Evolutionary conservation across 1,140 invertebrate species (phyloP), one percentile per base, ranked within the genome.

Genomic region (Gonatopus flavifemur): DNA sequence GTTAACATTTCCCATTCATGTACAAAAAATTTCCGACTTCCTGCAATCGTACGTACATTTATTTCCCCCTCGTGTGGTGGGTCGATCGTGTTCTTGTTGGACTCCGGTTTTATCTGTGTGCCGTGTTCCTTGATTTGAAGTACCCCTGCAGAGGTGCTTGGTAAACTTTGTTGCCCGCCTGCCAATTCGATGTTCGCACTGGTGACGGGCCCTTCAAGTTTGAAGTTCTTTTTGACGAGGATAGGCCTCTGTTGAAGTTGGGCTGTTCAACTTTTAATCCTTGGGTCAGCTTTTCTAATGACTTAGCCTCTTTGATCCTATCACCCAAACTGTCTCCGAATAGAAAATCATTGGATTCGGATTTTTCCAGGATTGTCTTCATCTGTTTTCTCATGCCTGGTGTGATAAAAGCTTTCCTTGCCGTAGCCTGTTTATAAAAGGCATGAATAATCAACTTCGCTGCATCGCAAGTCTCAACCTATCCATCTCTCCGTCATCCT

Each of bases 321-420:
- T 28, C 25, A 7, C 25, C 25, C 12, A 28, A 28, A 7, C 12
- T 28, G 6, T 28, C 25, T 28, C 25, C 25, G 12, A 28, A 28
- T 12, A 28, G 25, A 28, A 7, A 12, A 28, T 6, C 12, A 12
- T 28, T 12, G 12, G 12, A 6, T 12, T 28, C 6, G 6, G 6
- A 7, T 28, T 28, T 12, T 12, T 28, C 25, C 12, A 28, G 25
- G 12, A 12, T 7, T 6, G 25, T 7, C 12, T 6, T 12, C 12
- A 28, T 12, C 25, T 28, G 25, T 28, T 28, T 28, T 12, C 6
- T 28, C 12, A 28, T 6, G 12, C 25, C n/a, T 7, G 46, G 46
- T 3, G 37, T 28, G 37, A 49, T 49, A 38, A 40, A 40, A 10
- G 46, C 39, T 49, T 49, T 49, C 9, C 46, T 16, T 12, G 46